A percentile compares a stretch with the other conserved stretches of the same genome.
Evolutionary conservation across 2,888 invertebrate genomes (phyloP).

Genomic region (Diachrysia chrysitis): DNA sequence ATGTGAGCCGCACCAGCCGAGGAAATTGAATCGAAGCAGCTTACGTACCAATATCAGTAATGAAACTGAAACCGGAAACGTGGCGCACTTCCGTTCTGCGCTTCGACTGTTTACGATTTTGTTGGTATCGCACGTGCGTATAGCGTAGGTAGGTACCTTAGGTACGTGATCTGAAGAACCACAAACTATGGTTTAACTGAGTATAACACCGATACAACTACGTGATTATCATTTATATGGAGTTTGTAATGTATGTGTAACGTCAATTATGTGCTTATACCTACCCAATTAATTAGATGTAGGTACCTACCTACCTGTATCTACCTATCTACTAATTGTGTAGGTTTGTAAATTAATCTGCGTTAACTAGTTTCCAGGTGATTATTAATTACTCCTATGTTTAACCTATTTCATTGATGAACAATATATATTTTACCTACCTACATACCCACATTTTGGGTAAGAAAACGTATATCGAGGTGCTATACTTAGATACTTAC

Average conservation of each 20-base stretch:
- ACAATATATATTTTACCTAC: no score
- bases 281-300: no score
- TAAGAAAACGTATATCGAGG: no score
- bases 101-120: constrained; percentile 48
- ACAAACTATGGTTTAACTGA: constrained; percentile 16
- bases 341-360: no score
- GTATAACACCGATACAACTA: not conserved
- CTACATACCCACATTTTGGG: no score
- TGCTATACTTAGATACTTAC: no score
- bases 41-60: constrained; percentile 71
- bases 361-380: no score
- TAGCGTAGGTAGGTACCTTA: constrained; percentile 17
- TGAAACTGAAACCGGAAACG: constrained; percentile 65
- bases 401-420: no score
- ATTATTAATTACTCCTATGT: no score
- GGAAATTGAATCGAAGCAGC: constrained; percentile 73
- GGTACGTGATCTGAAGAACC: constrained; percentile 22
- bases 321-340: no score
- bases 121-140: constrained; percentile 40
- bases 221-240: not conserved
- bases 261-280: no score
- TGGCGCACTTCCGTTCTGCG: constrained; percentile 40
- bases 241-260: not conserved
- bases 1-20: constrained; percentile 57
- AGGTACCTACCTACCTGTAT: no score